Conservation (phyloP, 2,797 vertebrate species). For the Hapalemur alaotrensis region DNA sequence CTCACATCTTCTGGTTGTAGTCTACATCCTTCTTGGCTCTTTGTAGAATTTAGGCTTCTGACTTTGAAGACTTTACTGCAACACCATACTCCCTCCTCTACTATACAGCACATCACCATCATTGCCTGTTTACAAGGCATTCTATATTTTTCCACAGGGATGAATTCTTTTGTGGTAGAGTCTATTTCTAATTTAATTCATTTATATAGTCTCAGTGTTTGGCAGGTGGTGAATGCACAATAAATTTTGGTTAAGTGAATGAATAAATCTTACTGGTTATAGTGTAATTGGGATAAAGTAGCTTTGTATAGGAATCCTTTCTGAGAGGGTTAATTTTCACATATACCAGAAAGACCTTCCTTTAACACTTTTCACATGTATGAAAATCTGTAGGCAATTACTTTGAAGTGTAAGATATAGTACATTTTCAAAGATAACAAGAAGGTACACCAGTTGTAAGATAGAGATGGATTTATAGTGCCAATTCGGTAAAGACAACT, state of each 20-base stretch:
- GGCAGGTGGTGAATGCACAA: not conserved
- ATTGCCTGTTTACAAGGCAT: not conserved
- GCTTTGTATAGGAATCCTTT: not conserved
- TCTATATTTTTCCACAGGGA: not conserved
- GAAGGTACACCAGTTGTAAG: not conserved
- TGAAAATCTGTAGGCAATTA: not conserved
- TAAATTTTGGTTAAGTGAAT: not conserved
- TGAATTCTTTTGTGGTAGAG: not conserved
- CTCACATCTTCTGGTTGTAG: not conserved
- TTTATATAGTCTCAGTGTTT: not conserved
- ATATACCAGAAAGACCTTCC: not conserved
- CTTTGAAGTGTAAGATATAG: not conserved
- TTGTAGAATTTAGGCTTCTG: not conserved
- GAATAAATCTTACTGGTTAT: not conserved
- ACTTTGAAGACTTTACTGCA: not conserved
- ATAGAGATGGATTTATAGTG: not conserved
- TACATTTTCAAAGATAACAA: constrained; percentile 5
- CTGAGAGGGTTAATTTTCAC: not conserved
- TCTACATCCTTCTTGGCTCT: not conserved
- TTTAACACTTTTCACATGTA: not conserved
- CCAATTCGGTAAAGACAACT: not conserved
- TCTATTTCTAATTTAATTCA: not conserved
- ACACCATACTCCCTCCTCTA: not conserved
- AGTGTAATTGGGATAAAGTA: not conserved
- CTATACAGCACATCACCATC: no score